Conservation (phyloP, 2,888 invertebrate genomes). For the Iselma pallidipennis region DNA sequence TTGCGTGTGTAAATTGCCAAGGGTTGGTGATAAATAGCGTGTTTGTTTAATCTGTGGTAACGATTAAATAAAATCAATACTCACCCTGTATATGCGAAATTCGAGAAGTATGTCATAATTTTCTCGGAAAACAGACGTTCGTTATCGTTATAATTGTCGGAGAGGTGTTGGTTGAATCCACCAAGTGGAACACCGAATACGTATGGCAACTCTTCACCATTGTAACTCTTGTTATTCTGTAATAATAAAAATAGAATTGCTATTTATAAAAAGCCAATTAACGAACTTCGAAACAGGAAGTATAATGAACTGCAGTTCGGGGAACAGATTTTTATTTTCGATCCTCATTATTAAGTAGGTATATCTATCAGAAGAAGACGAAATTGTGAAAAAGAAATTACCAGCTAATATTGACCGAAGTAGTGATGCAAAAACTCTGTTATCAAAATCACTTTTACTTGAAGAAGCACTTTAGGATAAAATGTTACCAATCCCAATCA, state of each 20-base stretch:
- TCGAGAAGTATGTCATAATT: slow-evolving; percentile 87
- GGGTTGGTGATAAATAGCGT: not conserved
- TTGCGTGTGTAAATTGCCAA: slow-evolving; percentile 4
- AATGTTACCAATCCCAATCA: not conserved
- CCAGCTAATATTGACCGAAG: no score
- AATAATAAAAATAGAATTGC: slow-evolving; percentile 40
- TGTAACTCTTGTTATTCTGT: slow-evolving; percentile 74
- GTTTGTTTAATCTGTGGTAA: slow-evolving; percentile 10
- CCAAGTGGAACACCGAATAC: slow-evolving; percentile 81
- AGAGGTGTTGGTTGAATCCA: slow-evolving; percentile 69
- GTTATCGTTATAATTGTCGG: slow-evolving; percentile 71
- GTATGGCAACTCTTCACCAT: slow-evolving; percentile 87
- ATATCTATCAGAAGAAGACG: not conserved
- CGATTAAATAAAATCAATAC: slow-evolving; percentile 39
- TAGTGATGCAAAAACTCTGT: no score
- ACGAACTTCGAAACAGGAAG: slow-evolving; percentile 17
- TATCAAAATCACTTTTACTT: no score
- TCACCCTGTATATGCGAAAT: slow-evolving; percentile 90
- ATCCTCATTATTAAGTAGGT: not conserved
- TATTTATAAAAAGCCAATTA: slow-evolving; percentile 29
- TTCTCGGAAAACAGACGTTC: slow-evolving; percentile 83
- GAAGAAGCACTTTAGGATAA: not conserved
- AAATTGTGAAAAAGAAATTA: no score
- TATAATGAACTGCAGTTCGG: not conserved
- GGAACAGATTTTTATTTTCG: not conserved